Evolutionary conservation across 23 tunicate genomes (phyloP), one percentile per base, ranked within the genome.

Genomic region (Ascidia mentula): DNA sequence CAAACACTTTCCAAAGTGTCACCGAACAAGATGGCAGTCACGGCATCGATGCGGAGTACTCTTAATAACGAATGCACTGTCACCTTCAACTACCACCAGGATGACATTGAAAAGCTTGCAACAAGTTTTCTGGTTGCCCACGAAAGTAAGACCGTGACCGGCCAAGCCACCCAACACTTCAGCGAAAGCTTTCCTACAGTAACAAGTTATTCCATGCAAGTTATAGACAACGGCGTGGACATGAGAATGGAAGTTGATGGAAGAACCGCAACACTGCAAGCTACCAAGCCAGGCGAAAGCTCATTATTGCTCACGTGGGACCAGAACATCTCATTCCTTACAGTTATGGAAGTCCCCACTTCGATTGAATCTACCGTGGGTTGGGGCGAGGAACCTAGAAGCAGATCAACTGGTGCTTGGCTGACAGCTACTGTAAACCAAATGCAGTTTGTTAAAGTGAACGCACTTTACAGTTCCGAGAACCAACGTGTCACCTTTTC

Each of bases 351-450:
- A 13, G 72, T 86, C 31, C 90, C 90, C 28, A 22, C 18, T 35
- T 35, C 40, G 74, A 39, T 86, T 73, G 73, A 40, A 6, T 40
- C 80, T 3, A 79, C 74, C 9, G 12, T 79, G 80, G 17, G 31
- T n/a, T 72, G 75, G 69, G 90, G 90, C 53, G 39, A 39, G 34
- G 38, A 72, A 45, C 35, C 76, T 0, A 32, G 70, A 34, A 78
- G 73, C 76, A 34, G 40, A 0, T 45, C 60, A 33, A 59, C 59
- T 38, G 90, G 90, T 6, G 53, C 79, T 36, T 77, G 84, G 84
- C 32, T 86, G 31, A 39, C 2, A 18, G 71, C 69, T 17, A 72
- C 31, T 20, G 46, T 77, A 8, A 46, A 85, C 39, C 39, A 72
- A 0, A 26, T 53, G 13, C 38, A 35, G 24, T 31, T 69, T 34